Percentiles rank a stretch among this genome's conserved stretches.
These are phyloP conservation scores for Anagrus nilaparvatae DNA, from an alignment of 1,140 invertebrate genomes.

Conservation along the genomic window DNA sequence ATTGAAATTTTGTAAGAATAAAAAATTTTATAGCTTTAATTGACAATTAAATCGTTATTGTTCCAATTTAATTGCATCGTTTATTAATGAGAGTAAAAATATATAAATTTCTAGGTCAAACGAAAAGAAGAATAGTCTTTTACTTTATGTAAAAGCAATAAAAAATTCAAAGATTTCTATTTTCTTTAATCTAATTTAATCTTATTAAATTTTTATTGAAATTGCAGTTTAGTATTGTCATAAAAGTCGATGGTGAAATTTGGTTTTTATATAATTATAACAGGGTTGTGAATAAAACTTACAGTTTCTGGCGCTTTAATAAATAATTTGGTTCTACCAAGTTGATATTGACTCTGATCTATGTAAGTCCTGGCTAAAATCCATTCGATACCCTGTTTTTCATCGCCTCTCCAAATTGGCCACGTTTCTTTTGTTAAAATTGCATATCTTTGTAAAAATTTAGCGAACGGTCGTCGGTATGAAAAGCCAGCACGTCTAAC, in stretches of 20 bases:
- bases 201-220: too few species aligned
- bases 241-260: not conserved
- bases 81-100: too few species aligned
- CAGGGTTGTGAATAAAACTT: slow-evolving; percentile 21
- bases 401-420: slow-evolving; percentile 53
- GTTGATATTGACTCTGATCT: slow-evolving; percentile 57
- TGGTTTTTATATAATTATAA: not conserved
- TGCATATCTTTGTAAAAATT: slow-evolving; percentile 58
- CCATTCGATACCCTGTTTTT: slow-evolving; percentile 47
- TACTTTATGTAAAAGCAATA: too few species aligned
- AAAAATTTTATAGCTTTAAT: too few species aligned
- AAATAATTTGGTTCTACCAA: slow-evolving; percentile 65
- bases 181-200: too few species aligned
- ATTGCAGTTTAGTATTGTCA: too few species aligned
- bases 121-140: too few species aligned
- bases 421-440: slow-evolving; percentile 63
- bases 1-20: too few species aligned
- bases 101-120: too few species aligned
- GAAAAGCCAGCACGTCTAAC: slow-evolving; percentile 59
- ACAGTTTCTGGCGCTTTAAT: slow-evolving; percentile 69
- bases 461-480: slow-evolving; percentile 51
- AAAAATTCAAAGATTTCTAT: too few species aligned
- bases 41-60: too few species aligned
- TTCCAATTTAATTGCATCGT: too few species aligned
- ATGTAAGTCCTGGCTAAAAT: slow-evolving; percentile 54